Conservation (phyloP, 2,888 invertebrate genomes). For the Fissipunctia ypsillon region DNA sequence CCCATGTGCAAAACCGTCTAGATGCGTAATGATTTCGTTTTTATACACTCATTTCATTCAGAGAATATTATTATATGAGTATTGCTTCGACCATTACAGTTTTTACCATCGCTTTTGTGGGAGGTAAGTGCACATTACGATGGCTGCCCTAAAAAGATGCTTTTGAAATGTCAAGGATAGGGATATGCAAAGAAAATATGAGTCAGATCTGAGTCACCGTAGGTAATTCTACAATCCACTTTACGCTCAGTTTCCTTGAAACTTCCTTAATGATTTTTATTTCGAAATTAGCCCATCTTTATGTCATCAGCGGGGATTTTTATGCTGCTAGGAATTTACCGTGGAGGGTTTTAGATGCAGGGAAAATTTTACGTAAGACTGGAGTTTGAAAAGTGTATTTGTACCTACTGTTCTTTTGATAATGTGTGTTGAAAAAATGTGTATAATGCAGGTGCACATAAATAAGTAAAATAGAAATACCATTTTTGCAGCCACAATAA, state of each 20-base stretch:
- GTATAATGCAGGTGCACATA: too few species aligned
- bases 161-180: slow-evolving; percentile 61
- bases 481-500: too few species aligned
- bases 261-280: slow-evolving; percentile 52
- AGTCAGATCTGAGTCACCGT: slow-evolving; percentile 55
- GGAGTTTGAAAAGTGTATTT: background rate
- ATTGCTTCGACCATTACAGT: slow-evolving; percentile 42
- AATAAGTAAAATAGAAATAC: background rate
- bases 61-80: slow-evolving; percentile 44
- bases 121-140: slow-evolving; percentile 42
- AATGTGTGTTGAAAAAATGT: too few species aligned
- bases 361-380: background rate
- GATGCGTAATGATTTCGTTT: slow-evolving; percentile 53
- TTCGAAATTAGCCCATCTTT: slow-evolving; percentile 31
- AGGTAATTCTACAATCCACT: slow-evolving; percentile 46
- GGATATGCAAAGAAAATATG: slow-evolving; percentile 57
- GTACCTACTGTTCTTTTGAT: background rate
- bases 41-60: slow-evolving; percentile 48
- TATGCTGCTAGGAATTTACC: slow-evolving; percentile 25
- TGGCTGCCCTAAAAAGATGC: slow-evolving; percentile 59
- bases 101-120: slow-evolving; percentile 53
- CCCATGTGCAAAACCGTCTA: slow-evolving; percentile 31
- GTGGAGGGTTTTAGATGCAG: background rate
- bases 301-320: slow-evolving; percentile 19
- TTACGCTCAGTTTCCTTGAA: slow-evolving; percentile 45